Base-by-base conservation (phyloP, 2,888 invertebrate genomes). In the Antheraea yamamai region DNA sequence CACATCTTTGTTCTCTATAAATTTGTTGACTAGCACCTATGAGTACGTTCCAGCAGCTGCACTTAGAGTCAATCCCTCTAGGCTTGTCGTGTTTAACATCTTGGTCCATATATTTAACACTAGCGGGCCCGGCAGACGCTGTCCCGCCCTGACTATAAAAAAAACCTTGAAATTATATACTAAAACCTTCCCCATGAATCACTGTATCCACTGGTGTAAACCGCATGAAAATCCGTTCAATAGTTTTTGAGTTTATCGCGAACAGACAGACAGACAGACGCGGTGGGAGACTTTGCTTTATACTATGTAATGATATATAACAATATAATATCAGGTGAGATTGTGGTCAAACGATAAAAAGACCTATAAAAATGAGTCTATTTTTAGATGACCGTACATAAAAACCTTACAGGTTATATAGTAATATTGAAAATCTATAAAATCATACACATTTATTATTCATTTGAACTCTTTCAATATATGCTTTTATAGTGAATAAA, bases 391-490 rank as follows among this genome's bases (percentile, higher is more conserved):
- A 7, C 8, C 55, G 20, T 55, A 55, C 18, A 55, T 20, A 55
- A 20, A 55, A 20, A 18, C 20, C 8, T 20, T 61, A 1, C n/a
- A 61, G n/a, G 1, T 61, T 61, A 23, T 23, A 61, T 61, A 61
- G 2, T 6, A 10, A 23, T 61, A 61, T 20, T 61, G 23, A 61
- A 61, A 61, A 61, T 23, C 23, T 23, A 61, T 61, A 23, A 55
- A 23, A n/a, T 61, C 61, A 35, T 20, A 68, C 14, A 68, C 35
- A 68, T 68, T 68, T 16, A 61, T 61, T 61, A 61, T 61, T 61
- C 68, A 20, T 18, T 16, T 61, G 12, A 68, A 68, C 18, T 30
- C 68, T 30, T 68, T 68, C 7, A 68, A 68, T 68, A 35, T 68
- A 68, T 7, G 20, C 68, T 68, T 35, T 18, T 35, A 68, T 35